A percentile compares a stretch with the other conserved stretches of the same genome.
Conservation (phyloP, 1,140 invertebrate species). For the Lucilia cuprina region DNA sequence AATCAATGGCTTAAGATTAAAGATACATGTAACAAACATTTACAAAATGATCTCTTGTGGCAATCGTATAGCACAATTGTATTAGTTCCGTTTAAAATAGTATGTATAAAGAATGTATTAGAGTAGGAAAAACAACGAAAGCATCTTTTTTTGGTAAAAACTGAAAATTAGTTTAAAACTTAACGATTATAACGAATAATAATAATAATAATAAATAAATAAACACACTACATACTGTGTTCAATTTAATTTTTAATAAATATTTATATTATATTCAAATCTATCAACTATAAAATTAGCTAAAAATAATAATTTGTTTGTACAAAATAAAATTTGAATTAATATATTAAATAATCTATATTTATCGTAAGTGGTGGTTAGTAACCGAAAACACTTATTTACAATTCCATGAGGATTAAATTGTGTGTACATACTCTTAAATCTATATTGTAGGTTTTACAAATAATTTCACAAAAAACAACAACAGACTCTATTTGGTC, state of each 20-base stretch:
- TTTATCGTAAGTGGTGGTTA: too few species aligned
- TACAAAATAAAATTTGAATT: not conserved
- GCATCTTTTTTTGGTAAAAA: not conserved
- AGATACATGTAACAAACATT: constrained; percentile 1
- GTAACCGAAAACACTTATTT: constrained; percentile 1
- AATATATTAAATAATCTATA: not conserved
- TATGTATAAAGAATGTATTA: not conserved
- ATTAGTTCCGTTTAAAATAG: too few species aligned
- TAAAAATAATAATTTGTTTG: not conserved
- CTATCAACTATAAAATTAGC: constrained; percentile 19
- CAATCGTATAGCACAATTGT: too few species aligned
- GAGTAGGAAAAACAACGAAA: not conserved
- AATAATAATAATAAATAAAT: not conserved
- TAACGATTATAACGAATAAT: not conserved
- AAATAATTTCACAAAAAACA: not conserved
- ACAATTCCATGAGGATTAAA: not conserved
- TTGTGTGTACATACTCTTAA: constrained; percentile 5
- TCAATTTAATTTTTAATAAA: not conserved
- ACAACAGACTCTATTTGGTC: not conserved
- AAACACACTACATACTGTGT: not conserved
- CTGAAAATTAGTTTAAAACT: constrained; percentile 7
- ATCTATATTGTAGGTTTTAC: not conserved
- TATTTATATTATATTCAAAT: not conserved
- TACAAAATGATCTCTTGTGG: not conserved
- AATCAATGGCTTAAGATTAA: not conserved